These are phyloP conservation scores for Acanthopagrus latus DNA, from an alignment of 2,797 vertebrate genomes.

Conservation along the genomic window DNA sequence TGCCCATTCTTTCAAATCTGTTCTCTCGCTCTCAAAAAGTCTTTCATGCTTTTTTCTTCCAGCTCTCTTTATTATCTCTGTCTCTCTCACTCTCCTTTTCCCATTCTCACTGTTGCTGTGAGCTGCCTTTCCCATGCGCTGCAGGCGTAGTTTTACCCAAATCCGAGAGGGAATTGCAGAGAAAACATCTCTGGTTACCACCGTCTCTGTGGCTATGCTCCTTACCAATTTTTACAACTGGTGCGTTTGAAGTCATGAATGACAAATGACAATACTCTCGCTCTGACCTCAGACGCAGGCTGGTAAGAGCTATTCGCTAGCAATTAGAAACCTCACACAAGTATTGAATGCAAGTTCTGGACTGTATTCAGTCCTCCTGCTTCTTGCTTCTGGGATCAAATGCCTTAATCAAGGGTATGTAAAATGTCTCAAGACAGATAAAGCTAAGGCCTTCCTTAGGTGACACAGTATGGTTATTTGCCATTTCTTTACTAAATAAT, in stretches of 20 bases:
- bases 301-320: constrained; percentile 65
- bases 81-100: constrained; percentile 50
- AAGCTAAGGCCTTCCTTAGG: constrained; percentile 1
- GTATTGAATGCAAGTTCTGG: constrained; percentile 51
- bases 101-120: constrained; percentile 60
- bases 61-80: constrained; percentile 58
- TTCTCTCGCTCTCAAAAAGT: neutral
- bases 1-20: constrained; percentile 21
- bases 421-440: constrained; percentile 2
- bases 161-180: constrained; percentile 75
- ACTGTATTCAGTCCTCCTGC: constrained; percentile 25
- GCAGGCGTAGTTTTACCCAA: constrained; percentile 72
- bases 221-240: constrained; percentile 76
- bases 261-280: constrained; percentile 80
- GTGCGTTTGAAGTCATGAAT: constrained; percentile 84
- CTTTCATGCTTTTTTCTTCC: constrained; percentile 29
- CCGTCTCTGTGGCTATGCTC: constrained; percentile 75
- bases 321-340: constrained; percentile 78
- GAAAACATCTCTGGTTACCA: constrained; percentile 85
- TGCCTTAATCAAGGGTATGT: constrained; percentile 23
- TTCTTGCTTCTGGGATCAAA: constrained; percentile 50
- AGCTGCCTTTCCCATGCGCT: constrained; percentile 71
- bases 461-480: neutral
- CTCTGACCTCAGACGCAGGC: constrained; percentile 65
- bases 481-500: neutral